phyloP scores from a whole-genome alignment of 2,888 invertebrate genomes.

The Athripsodes cinereus region DNA sequence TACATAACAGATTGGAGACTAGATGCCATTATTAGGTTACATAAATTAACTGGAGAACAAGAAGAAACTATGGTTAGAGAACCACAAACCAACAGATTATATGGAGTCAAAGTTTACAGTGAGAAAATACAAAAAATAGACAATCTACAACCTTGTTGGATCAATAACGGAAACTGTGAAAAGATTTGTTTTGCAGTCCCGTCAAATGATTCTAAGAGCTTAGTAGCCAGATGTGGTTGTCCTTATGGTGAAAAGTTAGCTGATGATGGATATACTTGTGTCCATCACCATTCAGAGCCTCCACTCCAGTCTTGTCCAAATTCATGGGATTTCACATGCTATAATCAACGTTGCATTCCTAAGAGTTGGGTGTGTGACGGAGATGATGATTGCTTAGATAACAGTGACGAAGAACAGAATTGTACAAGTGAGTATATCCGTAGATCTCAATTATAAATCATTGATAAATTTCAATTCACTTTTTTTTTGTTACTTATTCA shows the following conservation, averaged over 20 bases:
- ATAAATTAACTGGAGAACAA: conserved; percentile 82
- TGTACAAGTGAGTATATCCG: conserved; percentile 73
- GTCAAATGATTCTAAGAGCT: conserved; percentile 47
- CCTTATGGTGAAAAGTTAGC: conserved; percentile 84
- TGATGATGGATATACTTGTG: conserved; percentile 64
- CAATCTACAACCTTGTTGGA: conserved; percentile 72
- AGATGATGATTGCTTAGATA: conserved; percentile 92
- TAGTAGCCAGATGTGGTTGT: conserved; percentile 78
- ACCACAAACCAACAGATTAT: conserved; percentile 83
- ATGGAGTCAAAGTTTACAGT: conserved; percentile 87
- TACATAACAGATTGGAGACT: conserved; percentile 97
- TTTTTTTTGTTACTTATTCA: too few relatives aligned
- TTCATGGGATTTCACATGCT: conserved; percentile 90
- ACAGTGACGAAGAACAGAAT: conserved; percentile 91
- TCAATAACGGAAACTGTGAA: conserved; percentile 84
- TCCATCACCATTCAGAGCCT: conserved; percentile 76
- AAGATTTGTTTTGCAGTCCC: conserved; percentile 94
- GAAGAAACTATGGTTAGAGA: conserved; percentile 83
- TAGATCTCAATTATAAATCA: too few relatives aligned
- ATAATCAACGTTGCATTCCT: conserved; percentile 86
- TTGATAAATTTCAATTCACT: too few relatives aligned
- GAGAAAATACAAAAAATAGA: conserved; percentile 65
- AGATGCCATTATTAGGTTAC: conserved; percentile 86
- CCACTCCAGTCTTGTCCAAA: conserved; percentile 86
- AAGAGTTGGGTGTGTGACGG: conserved; percentile 95